These are phyloP conservation scores for Lethocerus indicus DNA, from an alignment of 1,140 invertebrate genomes.

Conservation along the genomic window DNA sequence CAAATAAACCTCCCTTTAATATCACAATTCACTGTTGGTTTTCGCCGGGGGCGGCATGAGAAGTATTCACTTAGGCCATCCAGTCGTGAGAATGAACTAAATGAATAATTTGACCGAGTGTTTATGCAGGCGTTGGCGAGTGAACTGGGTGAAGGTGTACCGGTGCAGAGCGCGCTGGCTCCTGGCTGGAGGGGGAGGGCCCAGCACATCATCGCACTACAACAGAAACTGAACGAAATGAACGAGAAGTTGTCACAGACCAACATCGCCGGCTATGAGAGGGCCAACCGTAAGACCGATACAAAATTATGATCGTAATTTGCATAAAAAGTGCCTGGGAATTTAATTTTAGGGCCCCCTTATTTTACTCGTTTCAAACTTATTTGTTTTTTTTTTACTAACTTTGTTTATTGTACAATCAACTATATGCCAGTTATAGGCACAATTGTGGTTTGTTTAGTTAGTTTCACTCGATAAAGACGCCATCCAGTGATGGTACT, in stretches of 20 bases:
- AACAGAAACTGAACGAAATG: constrained; percentile 41
- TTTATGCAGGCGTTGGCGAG: constrained; percentile 22
- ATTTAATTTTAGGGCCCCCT: neutral
- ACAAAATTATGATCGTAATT: too few species aligned
- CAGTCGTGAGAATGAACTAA: neutral
- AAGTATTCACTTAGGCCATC: neutral
- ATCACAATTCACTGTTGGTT: neutral
- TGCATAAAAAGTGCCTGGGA: too few species aligned
- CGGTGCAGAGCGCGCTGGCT: constrained; percentile 19
- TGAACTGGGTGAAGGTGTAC: constrained; percentile 37
- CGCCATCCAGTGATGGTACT: too few species aligned
- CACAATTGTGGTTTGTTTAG: too few species aligned
- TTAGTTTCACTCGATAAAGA: too few species aligned
- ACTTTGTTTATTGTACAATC: too few species aligned
- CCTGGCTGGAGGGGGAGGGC: constrained; percentile 46
- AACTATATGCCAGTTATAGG: too few species aligned
- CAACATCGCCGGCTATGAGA: constrained; percentile 5
- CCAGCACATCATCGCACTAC: constrained; percentile 44
- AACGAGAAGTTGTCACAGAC: constrained; percentile 31
- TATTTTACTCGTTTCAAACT: neutral
- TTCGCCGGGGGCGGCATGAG: neutral
- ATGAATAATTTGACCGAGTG: neutral
- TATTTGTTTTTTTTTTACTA: neutral
- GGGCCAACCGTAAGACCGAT: constrained; percentile 6
- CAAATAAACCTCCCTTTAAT: neutral